Evolutionary conservation across 2,888 invertebrate genomes (phyloP).

Genomic region (Stenchaetothrips biformis): DNA sequence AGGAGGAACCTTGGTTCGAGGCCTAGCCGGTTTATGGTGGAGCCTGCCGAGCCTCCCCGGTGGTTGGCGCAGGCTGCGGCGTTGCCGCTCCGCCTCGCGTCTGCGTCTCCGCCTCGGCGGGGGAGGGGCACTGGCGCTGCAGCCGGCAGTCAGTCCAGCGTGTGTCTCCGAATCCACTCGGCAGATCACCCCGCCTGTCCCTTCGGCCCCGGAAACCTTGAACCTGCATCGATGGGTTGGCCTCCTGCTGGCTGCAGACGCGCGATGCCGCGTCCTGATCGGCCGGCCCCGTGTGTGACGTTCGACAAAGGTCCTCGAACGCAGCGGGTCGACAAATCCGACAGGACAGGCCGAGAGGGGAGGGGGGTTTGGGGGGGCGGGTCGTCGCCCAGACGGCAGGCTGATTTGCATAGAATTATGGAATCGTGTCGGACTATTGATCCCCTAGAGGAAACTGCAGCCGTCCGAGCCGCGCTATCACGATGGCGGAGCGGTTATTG

Average conservation of each 20-base stretch:
- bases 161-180: no score
- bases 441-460: not conserved
- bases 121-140: not conserved
- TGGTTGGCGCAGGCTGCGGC: no score
- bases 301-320: not conserved
- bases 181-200: no score
- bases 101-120: not conserved
- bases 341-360: not conserved
- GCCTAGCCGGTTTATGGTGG: no score
- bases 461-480: no score
- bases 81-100: no score
- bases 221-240: not conserved
- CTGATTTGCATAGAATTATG: conserved; percentile 14
- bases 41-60: no score
- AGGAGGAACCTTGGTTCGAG: no score
- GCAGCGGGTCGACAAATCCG: no score
- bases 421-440: not conserved
- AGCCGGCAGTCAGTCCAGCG: no score
- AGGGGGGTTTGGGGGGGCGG: not conserved
- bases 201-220: not conserved
- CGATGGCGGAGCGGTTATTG: not conserved
- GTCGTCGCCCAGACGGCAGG: not conserved
- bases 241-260: not conserved
- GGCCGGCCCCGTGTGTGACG: not conserved
- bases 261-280: no score